phyloP scores from a whole-genome alignment of 2,797 vertebrate genomes.

The Fistularia tabacaria region DNA sequence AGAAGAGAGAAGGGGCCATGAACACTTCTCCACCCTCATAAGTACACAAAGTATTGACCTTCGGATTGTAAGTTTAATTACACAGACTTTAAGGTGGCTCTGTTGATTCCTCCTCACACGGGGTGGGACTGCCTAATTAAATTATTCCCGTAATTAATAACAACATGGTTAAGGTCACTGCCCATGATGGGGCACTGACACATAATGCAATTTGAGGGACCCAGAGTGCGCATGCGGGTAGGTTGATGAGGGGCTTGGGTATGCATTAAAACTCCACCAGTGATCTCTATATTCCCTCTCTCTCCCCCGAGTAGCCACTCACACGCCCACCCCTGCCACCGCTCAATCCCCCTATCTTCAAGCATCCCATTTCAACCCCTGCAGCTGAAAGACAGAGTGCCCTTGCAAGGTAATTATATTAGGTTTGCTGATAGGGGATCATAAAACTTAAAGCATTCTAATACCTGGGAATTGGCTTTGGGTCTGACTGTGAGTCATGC shows the following conservation, averaged over 20 bases:
- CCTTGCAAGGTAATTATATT: constrained; percentile 83
- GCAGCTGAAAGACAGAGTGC: constrained; percentile 76
- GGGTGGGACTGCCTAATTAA: constrained; percentile 70
- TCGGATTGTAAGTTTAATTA: constrained; percentile 72
- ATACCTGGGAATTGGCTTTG: constrained; percentile 79
- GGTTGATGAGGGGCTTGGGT: constrained; percentile 2
- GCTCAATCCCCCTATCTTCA: constrained; percentile 36
- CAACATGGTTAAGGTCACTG: constrained; percentile 69
- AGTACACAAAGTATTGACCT: constrained; percentile 64
- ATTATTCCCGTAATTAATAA: constrained; percentile 77
- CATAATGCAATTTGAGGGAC: not conserved
- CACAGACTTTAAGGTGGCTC: constrained; percentile 45
- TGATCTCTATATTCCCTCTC: constrained; percentile 18
- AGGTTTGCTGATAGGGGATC: constrained; percentile 73
- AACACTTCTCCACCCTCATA: constrained; percentile 26
- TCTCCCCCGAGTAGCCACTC: constrained; percentile 39
- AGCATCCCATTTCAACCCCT: constrained; percentile 48
- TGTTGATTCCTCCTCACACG: constrained; percentile 56
- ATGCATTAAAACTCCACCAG: constrained; percentile 16
- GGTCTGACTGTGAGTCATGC: constrained; percentile 65
- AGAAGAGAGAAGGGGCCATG: constrained; percentile 16
- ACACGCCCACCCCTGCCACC: constrained; percentile 20
- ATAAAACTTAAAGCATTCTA: constrained; percentile 81
- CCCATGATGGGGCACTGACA: constrained; percentile 22
- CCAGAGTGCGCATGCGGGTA: not conserved